Evolutionary conservation across 2,888 invertebrate genomes (phyloP).

Genomic region (Hypena proboscidalis): DNA sequence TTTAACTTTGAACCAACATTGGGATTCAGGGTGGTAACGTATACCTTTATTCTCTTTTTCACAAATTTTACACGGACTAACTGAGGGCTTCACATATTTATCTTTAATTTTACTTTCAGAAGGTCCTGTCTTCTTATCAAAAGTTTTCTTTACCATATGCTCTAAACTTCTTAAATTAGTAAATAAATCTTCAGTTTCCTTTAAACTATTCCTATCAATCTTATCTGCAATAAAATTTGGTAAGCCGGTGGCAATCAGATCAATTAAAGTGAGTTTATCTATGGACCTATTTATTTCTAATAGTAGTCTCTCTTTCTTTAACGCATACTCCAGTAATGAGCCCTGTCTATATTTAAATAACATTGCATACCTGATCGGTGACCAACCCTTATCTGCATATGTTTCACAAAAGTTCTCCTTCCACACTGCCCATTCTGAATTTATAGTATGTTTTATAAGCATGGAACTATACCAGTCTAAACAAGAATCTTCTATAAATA

Average conservation of each 20-base stretch:
- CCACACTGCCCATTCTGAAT: conserved; percentile 27
- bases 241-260: conserved; percentile 17
- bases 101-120: conserved; percentile 13
- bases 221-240: conserved; percentile 22
- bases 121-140: background rate
- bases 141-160: conserved; percentile 12
- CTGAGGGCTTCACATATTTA: background rate
- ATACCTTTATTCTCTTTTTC: conserved; percentile 11
- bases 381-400: conserved; percentile 33
- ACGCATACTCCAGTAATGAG: conserved; percentile 29
- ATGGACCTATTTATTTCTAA: conserved; percentile 20
- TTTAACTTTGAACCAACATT: conserved; percentile 19
- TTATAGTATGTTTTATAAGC: conserved; percentile 23
- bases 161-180: conserved; percentile 18
- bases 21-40: conserved; percentile 12
- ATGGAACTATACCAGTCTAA: conserved; percentile 25
- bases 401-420: conserved; percentile 29
- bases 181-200: conserved; percentile 22
- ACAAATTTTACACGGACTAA: conserved; percentile 22
- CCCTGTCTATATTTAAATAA: conserved; percentile 29
- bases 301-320: conserved; percentile 20
- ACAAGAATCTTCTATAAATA: conserved; percentile 20
- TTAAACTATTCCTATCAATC: conserved; percentile 17
- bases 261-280: conserved; percentile 14
- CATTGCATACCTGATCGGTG: conserved; percentile 32